Percentiles rank a stretch among this genome's conserved stretches.
phyloP scores from a whole-genome alignment of 2,113 vertebrate genomes.

The Stegostoma tigrinum region DNA sequence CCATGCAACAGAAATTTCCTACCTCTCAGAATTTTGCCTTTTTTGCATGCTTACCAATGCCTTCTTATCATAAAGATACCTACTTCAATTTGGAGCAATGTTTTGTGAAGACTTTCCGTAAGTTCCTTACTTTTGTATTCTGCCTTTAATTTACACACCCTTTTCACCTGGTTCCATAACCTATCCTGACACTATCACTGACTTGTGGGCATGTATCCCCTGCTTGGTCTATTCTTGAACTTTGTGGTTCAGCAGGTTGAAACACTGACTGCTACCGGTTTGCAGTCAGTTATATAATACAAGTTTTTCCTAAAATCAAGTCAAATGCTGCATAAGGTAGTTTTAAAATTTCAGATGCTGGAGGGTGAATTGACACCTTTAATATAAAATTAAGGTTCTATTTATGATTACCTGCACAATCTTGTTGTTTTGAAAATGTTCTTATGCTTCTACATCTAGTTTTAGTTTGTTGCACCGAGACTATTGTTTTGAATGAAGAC shows the following conservation, averaged over 20 bases:
- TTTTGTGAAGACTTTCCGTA: neutral
- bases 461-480: neutral
- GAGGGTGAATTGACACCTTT: neutral
- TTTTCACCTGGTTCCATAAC: neutral
- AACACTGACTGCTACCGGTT: neutral
- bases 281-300: neutral
- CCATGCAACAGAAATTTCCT: too few species aligned
- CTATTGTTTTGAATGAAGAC: conserved; percentile 1
- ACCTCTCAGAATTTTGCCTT: too few species aligned
- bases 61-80: neutral
- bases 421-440: neutral
- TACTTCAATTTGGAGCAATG: neutral
- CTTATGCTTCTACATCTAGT: neutral
- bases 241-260: neutral
- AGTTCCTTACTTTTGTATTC: neutral
- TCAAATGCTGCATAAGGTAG: neutral
- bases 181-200: neutral
- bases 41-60: too few species aligned
- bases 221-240: neutral
- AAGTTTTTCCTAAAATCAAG: neutral
- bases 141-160: too few species aligned
- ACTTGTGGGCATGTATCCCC: neutral
- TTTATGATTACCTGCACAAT: neutral
- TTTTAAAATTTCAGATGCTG: neutral
- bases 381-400: neutral